Evolutionary conservation across 2,797 vertebrate species (phyloP), one percentile per base, ranked within the genome.

Genomic region (Erpetoichthys calabaricus): DNA sequence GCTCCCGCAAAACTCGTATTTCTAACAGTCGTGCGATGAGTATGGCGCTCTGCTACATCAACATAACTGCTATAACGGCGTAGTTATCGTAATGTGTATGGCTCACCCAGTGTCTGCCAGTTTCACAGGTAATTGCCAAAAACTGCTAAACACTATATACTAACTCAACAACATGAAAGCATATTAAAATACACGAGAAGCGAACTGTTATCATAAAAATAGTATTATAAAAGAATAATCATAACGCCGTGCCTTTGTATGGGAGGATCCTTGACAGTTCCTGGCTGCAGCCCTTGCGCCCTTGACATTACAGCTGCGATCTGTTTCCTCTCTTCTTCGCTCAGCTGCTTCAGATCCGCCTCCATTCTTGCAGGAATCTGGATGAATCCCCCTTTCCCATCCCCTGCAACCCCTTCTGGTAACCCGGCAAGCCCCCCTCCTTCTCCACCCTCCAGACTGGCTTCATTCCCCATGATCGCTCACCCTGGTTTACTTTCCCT

Each of bases 261-360:
- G 64, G 83, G 75, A 63, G 75, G 76, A 63, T 73, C 67, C 77
- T 81, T 74, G 62, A 76, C 58, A 70, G 71, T 75, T 68, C 70
- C 78, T 69, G 69, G 73, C 78, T 89, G 89, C 68, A 81, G 80
- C 80, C 85, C 80, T 70, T 82, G 78, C 86, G 88, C 80, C 87
- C 87, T 89, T 86, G 88, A 88, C 89, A 91, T 82, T 75, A 90
- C 89, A 64, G 88, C 91, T 60, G 87, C 81, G 73, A 95, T 86
- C 78, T 86, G 91, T 75, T 77, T 87, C 73, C 86, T 78, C 75
- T 94, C 81, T 66, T 91, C 92, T 71, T 88, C 89, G 81, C 88
- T 94, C 65, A 95, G 86, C 73, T 79, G 84, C 73, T 80, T 88
- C 73, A 91, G 86, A 63, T 90, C 71, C 68, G 79, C 73, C 70